Evolutionary conservation across 2,113 vertebrate genomes (phyloP).

Genomic region (Chloropsis cyanopogon): DNA sequence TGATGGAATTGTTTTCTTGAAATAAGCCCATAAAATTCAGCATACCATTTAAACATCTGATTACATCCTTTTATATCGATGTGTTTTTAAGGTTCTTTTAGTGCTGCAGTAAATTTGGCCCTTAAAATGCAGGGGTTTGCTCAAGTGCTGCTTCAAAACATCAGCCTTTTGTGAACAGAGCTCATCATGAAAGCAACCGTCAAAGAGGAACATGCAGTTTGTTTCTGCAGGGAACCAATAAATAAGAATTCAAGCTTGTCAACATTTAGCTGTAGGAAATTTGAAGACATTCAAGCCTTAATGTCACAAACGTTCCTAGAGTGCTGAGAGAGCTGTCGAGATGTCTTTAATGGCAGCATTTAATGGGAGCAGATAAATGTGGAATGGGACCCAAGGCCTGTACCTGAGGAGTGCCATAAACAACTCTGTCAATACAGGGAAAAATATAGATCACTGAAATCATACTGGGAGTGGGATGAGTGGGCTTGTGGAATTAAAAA

Average conservation of each 20-base stretch:
- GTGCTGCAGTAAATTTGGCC: not conserved
- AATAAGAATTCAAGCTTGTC: constrained; percentile 57
- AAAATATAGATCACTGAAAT: not conserved
- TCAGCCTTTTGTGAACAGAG: constrained; percentile 2
- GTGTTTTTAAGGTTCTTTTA: not conserved
- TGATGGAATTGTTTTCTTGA: not conserved
- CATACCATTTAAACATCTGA: not conserved
- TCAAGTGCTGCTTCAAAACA: not conserved
- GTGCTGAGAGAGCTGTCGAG: constrained; percentile 27
- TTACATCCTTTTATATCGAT: not conserved
- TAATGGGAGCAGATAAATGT: constrained; percentile 45
- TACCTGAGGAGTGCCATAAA: constrained; percentile 34
- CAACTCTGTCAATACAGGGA: constrained; percentile 3
- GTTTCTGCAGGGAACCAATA: constrained; percentile 46
- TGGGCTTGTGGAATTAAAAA: not conserved
- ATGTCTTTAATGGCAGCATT: constrained; percentile 35
- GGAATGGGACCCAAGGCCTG: constrained; percentile 18
- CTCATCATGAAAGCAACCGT: not conserved
- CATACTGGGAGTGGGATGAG: not conserved
- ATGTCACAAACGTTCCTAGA: constrained; percentile 30
- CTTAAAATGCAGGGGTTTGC: not conserved
- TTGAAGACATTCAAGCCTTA: constrained; percentile 42
- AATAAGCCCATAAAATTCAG: not conserved
- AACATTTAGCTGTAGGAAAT: constrained; percentile 58
- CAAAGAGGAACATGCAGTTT: constrained; percentile 17